Evolutionary conservation across 1,140 invertebrate species (phyloP), one percentile per base, ranked within the genome.

Genomic region (Camponotus floridanus): DNA sequence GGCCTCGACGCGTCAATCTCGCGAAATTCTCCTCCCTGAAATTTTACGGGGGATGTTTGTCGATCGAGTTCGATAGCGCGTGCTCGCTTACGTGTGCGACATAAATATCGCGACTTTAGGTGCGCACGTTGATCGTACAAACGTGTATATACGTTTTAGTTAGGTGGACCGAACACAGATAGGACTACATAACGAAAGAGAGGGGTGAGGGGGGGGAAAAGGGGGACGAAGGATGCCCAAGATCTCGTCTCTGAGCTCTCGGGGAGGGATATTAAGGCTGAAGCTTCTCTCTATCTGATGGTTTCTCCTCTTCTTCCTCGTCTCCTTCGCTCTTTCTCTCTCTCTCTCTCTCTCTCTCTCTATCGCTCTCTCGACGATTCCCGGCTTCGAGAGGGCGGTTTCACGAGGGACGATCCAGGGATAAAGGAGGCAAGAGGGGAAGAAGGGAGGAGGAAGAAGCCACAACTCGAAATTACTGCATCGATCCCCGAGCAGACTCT

Each of bases 261-360:
- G 57, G 73, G 85, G 87, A 85, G 88, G 87, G 89, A 89, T 90
- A 89, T 91, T 90, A 90, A 89, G 87, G 87, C 81, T 79, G 85
- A 87, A 87, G 89, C 87, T 26, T 26, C 26, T 26, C 26, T 51
- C 48, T 91, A 91, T 91, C 89, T 90, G 89, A 91, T 91, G 86
- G 76, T 62, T 55, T 68, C 84, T 85, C 70, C 59, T 55, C 67
- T 73, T 48, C 21, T 68, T 55, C 59, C 81, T 36, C 73, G 36
- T 73, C 61, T n/a, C 21, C 65, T 76, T 86, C 70, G 48, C n/a
- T 74, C 59, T 26, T 48, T 2, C 9, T 9, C 42, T 2, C 9
- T 9, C 39, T 7, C 39, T 55, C 84, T 85, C 70, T 21, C 31
- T 61, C 42, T 1, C 8, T 9, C 42, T 2, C 42, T 9, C 42